phyloP scores from a whole-genome alignment of 2,888 invertebrate species.

The Synanthedon tipuliformis region DNA sequence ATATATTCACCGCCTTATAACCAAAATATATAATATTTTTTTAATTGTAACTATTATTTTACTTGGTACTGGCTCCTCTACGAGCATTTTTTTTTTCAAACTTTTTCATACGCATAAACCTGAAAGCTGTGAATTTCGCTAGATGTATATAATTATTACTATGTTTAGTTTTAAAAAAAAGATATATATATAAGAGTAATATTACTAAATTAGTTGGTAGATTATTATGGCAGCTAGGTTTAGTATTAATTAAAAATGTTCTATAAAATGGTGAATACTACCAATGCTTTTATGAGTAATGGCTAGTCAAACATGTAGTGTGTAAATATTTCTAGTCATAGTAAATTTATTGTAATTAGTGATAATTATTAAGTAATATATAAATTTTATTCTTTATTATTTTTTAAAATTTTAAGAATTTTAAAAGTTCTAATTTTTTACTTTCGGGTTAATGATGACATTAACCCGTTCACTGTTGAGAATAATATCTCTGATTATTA shows the following conservation, averaged over 20 bases:
- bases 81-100: not conserved
- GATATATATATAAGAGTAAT: not conserved
- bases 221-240: not conserved
- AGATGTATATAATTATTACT: slow-evolving; percentile 4
- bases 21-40: too few relatives aligned
- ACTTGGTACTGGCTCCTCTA: not conserved
- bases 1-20: too few relatives aligned
- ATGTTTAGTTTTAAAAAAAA: not conserved
- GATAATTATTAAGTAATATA: too few relatives aligned
- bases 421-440: too few relatives aligned
- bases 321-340: slow-evolving; percentile 20
- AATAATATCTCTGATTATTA: too few relatives aligned
- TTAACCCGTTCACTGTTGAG: too few relatives aligned
- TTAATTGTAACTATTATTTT: too few relatives aligned
- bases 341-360: too few relatives aligned
- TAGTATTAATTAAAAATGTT: not conserved
- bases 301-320: slow-evolving; percentile 32
- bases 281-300: slow-evolving; percentile 12
- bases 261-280: not conserved
- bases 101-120: not conserved
- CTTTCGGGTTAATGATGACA: too few relatives aligned
- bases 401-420: too few relatives aligned
- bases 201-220: not conserved
- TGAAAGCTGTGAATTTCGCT: slow-evolving; percentile 5
- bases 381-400: too few relatives aligned